Percentiles rank a stretch among this genome's conserved stretches.
Conservation (phyloP, 23 tunicate species). For the Clavelina lepadiformis region DNA sequence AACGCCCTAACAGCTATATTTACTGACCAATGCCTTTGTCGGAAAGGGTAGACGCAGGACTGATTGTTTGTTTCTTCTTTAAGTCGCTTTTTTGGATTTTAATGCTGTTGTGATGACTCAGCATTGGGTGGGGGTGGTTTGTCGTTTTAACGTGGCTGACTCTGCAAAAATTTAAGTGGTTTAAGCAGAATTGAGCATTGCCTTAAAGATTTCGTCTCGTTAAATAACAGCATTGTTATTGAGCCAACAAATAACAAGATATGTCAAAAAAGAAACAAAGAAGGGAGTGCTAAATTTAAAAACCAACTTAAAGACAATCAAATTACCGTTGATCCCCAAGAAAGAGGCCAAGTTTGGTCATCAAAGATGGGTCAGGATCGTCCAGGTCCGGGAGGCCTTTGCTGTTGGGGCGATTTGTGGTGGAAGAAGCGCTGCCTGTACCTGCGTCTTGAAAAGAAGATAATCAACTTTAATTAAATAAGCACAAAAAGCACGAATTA, state of each 20-base stretch:
- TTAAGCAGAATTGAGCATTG: not conserved
- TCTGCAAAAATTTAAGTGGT: conserved; percentile 12
- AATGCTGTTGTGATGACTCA: conserved; percentile 38
- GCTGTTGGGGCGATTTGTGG: too few relatives aligned
- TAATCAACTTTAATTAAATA: too few relatives aligned
- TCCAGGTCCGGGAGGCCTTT: conserved; percentile 7
- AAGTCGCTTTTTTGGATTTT: conserved; percentile 24
- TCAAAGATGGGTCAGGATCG: conserved; percentile 47
- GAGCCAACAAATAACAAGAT: too few relatives aligned
- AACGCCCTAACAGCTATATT: not conserved
- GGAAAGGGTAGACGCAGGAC: conserved; percentile 88
- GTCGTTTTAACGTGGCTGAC: conserved; percentile 80
- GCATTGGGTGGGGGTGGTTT: conserved; percentile 67
- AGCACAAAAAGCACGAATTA: too few relatives aligned
- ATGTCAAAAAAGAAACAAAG: too few relatives aligned
- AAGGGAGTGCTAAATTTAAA: too few relatives aligned
- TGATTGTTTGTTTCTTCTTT: conserved; percentile 56
- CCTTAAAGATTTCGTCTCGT: too few relatives aligned
- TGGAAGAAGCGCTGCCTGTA: not conserved
- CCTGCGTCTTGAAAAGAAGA: conserved; percentile 12
- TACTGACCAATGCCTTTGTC: conserved; percentile 95
- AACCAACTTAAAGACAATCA: too few relatives aligned
- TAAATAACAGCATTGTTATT: too few relatives aligned
- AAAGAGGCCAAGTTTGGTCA: conserved; percentile 56
- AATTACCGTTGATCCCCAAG: conserved; percentile 61